These are phyloP conservation scores for Cephus cinctus DNA, from an alignment of 1,140 invertebrate genomes.

Conservation along the genomic window DNA sequence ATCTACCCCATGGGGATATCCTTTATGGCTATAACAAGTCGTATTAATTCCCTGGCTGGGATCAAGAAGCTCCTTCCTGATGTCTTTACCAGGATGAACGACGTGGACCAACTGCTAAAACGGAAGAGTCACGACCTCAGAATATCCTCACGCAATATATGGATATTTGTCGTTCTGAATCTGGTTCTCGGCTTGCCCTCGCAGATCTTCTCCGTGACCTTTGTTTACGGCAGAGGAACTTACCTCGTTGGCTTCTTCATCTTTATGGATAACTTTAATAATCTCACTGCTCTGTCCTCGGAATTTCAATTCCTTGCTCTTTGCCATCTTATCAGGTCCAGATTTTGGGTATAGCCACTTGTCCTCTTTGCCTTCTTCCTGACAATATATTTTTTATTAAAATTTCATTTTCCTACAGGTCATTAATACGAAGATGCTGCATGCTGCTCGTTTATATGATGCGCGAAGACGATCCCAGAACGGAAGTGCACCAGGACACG, in stretches of 20 bases:
- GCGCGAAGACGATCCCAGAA: too few relatives aligned
- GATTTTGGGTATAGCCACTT: too few relatives aligned
- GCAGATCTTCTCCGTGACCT: neutral
- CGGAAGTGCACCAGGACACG: too few relatives aligned
- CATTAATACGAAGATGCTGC: too few relatives aligned
- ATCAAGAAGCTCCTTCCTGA: neutral
- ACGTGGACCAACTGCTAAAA: neutral
- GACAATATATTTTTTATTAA: too few relatives aligned
- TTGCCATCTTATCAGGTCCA: neutral
- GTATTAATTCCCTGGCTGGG: neutral
- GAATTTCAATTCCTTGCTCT: constrained; percentile 1
- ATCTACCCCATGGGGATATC: neutral
- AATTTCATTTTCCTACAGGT: too few relatives aligned
- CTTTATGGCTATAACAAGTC: neutral
- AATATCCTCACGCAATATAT: neutral
- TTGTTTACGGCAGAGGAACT: neutral
- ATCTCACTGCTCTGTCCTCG: neutral
- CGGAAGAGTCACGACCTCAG: neutral
- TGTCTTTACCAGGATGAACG: neutral
- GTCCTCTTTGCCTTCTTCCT: too few relatives aligned
- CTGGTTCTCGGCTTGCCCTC: neutral
- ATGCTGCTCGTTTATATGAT: too few relatives aligned
- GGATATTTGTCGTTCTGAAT: neutral
- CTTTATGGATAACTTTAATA: neutral
- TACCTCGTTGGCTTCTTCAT: neutral